These are phyloP conservation scores for Onychomys arenicola DNA, from an alignment of 2,797 vertebrate genomes.

Conservation along the genomic window DNA sequence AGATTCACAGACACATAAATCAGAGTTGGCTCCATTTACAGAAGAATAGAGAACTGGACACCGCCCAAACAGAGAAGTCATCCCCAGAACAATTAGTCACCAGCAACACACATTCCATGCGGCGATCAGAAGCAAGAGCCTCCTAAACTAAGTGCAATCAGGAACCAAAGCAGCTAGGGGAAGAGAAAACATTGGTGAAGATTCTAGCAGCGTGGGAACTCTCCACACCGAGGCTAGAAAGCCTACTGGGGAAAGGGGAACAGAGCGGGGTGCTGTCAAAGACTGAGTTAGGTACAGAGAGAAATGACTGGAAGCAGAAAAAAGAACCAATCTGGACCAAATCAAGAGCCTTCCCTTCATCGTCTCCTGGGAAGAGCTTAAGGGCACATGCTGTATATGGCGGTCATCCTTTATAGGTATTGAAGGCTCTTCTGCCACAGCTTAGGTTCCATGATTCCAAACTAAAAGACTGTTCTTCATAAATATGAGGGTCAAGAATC, in stretches of 20 bases:
- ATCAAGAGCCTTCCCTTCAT: not conserved
- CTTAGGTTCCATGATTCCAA: not conserved
- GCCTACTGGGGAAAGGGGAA: not conserved
- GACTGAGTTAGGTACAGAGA: not conserved
- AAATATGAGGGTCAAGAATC: conserved; percentile 17
- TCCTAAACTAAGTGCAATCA: conserved; percentile 8
- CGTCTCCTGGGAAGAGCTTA: not conserved
- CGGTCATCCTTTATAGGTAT: not conserved
- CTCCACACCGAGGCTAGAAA: not conserved
- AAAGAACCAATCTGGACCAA: not conserved
- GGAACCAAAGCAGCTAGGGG: conserved; percentile 53
- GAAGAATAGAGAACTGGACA: conserved; percentile 64
- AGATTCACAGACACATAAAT: conserved; percentile 71
- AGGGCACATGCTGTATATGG: not conserved
- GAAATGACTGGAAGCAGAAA: not conserved
- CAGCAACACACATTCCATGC: conserved; percentile 8
- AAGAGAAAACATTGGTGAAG: not conserved
- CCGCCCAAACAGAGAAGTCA: conserved; percentile 61
- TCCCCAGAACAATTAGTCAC: conserved; percentile 61
- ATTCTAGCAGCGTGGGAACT: not conserved
- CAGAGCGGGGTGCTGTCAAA: not conserved
- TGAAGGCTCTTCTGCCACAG: not conserved
- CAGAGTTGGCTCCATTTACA: conserved; percentile 66
- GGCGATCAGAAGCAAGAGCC: conserved; percentile 12
- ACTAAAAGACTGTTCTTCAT: not conserved